Percentiles rank a stretch among this genome's conserved stretches.
Conservation (phyloP, 1,140 invertebrate genomes). For the Linepithema humile region DNA sequence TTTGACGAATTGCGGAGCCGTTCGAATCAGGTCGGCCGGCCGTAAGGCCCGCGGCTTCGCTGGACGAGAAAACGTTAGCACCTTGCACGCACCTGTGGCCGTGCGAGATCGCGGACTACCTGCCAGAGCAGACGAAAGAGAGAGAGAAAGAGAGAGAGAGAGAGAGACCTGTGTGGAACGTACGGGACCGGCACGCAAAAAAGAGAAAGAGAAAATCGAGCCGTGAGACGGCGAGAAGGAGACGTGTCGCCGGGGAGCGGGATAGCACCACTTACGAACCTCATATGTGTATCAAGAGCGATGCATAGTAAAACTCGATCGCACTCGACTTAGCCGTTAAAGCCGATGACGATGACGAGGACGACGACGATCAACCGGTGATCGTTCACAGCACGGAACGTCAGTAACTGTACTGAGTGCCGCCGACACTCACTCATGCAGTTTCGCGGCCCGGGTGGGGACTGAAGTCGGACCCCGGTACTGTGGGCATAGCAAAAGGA, state of each 20-base stretch:
- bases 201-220: slow-evolving; percentile 57
- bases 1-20: slow-evolving; percentile 30
- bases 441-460: slow-evolving; percentile 69
- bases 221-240: slow-evolving; percentile 40
- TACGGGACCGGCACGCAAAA: slow-evolving; percentile 38
- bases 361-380: slow-evolving; percentile 41
- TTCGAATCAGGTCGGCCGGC: slow-evolving; percentile 40
- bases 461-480: slow-evolving; percentile 65
- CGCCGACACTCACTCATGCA: slow-evolving; percentile 77
- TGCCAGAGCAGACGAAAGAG: slow-evolving; percentile 32
- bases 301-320: slow-evolving; percentile 58
- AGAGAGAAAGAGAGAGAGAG: slow-evolving; percentile 50
- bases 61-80: slow-evolving; percentile 53
- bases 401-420: slow-evolving; percentile 82
- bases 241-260: slow-evolving; percentile 23
- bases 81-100: slow-evolving; percentile 44
- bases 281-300: slow-evolving; percentile 66
- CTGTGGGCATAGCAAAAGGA: slow-evolving; percentile 28
- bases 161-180: slow-evolving; percentile 29
- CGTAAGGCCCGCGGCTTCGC: slow-evolving; percentile 27
- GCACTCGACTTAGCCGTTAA: slow-evolving; percentile 14
- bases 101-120: slow-evolving; percentile 37
- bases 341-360: slow-evolving; percentile 24
- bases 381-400: slow-evolving; percentile 74
- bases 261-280: slow-evolving; percentile 64